Base-by-base conservation (phyloP, 2,113 vertebrate species). In the Notechis scutatus region DNA sequence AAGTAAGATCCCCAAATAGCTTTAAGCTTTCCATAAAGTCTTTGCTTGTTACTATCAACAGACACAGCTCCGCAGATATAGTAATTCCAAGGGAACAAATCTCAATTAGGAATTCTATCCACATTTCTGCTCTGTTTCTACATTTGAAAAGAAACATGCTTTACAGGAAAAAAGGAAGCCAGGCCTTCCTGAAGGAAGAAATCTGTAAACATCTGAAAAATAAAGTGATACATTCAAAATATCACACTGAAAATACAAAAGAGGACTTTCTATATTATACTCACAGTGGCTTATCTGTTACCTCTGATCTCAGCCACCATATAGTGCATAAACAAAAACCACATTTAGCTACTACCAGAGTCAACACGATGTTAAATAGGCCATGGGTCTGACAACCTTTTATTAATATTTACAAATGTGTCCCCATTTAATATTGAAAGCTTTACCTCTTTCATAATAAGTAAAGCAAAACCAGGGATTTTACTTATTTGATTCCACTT, bases 1-100 rank as follows among this genome's bases (percentile, higher is more conserved):
- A 94, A 9, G 57, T 57, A 90, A 95, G 92, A 96, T n/a, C 91
- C 94, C 95, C 94, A 93, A 94, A 95, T 14, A 96, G 91, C 95
- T 96, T 94, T 92, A 96, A 94, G 91, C 24, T 90, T 20, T 8
- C 47, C 34, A 42, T 10, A 0, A 50, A 94, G 52, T 47, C 91
- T 95, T 91, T 91, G 55, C 9, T 92, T 87, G 64, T 45, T 91
- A 26, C 90, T 90, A 92, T 55, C 39, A 3, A 61, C 39, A 91
- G 91, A 90, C 0, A 52, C n/a, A 9, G 54, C 21, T 18, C 91
- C 57, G 50, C 26, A 69, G 54, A 0, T 89, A 81, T 21, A 81
- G 74, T 81, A 94, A 87, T 61, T 92, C 88, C 34, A 34, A 50
- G 0, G 0, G 4, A 52, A 29, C 57, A 0, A 2, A 42, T 2